Evolutionary conservation across 2,113 vertebrate species (phyloP).

Genomic region (Carassius gibelio): DNA sequence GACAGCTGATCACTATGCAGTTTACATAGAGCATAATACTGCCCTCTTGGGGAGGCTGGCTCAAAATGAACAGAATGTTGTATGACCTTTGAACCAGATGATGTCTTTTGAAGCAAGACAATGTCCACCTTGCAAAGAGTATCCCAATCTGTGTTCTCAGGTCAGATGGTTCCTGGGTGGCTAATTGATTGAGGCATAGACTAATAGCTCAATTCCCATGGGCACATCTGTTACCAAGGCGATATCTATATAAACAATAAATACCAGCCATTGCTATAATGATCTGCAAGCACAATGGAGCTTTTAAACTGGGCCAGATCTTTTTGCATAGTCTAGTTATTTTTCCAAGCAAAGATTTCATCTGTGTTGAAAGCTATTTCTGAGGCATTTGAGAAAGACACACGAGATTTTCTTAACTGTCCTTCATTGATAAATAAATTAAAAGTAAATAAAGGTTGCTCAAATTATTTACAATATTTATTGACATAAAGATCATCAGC

Average conservation of each 20-base stretch:
- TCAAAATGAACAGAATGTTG: not conserved
- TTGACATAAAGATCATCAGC: too few species aligned
- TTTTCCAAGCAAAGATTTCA: not conserved
- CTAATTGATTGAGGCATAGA: not conserved
- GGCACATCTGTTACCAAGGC: slow-evolving; percentile 7
- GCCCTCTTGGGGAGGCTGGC: not conserved
- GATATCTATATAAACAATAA: slow-evolving; percentile 3
- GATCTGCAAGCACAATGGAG: not conserved
- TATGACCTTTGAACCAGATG: slow-evolving; percentile 27
- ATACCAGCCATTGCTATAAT: not conserved
- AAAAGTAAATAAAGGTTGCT: too few species aligned
- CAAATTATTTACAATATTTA: too few species aligned
- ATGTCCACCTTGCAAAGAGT: not conserved
- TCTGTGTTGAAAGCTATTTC: not conserved
- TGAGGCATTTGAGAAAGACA: too few species aligned
- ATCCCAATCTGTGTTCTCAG: not conserved
- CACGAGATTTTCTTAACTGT: too few species aligned
- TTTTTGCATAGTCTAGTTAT: not conserved
- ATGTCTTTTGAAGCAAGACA: slow-evolving; percentile 9
- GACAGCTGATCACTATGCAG: not conserved
- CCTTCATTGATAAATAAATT: too few species aligned
- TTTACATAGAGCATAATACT: slow-evolving; percentile 29
- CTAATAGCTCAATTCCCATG: slow-evolving; percentile 26
- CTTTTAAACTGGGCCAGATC: not conserved
- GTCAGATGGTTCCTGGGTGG: not conserved